phyloP scores from a whole-genome alignment of 2,113 vertebrate species.

The Tragelaphus scriptus region DNA sequence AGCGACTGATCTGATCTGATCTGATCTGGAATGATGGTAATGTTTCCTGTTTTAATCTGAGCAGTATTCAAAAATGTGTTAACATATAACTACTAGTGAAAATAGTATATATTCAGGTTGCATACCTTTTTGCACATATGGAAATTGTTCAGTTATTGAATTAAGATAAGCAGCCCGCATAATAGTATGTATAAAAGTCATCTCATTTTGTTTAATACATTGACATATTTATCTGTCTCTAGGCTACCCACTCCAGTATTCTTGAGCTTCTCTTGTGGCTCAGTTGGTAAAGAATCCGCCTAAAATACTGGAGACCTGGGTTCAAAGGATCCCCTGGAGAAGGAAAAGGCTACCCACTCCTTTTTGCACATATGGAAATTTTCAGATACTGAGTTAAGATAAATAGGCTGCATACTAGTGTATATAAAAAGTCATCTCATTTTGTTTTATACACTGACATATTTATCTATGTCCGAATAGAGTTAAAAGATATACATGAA shows the following conservation, averaged over 20 bases:
- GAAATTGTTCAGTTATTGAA: not conserved
- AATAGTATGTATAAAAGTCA: not conserved
- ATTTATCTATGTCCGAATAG: not conserved
- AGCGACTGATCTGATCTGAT: too few relatives aligned
- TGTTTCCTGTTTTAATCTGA: not conserved
- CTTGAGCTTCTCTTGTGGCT: not conserved
- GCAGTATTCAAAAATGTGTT: not conserved
- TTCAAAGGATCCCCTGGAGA: not conserved
- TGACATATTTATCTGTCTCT: not conserved
- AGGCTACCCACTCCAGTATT: not conserved
- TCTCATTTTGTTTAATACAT: not conserved
- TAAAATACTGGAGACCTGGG: not conserved
- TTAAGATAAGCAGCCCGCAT: not conserved
- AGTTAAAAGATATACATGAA: not conserved
- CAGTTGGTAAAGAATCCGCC: not conserved
- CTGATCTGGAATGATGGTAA: not conserved
- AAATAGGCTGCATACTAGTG: not conserved
- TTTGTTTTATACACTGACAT: not conserved
- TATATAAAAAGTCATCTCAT: not conserved
- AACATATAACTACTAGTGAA: not conserved
- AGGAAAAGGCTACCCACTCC: not conserved
- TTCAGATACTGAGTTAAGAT: not conserved
- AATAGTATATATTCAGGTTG: not conserved
- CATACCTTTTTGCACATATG: not conserved
- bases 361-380: not conserved